phyloP scores from a whole-genome alignment of 2,113 vertebrate species.

The Datnioides undecimradiatus region DNA sequence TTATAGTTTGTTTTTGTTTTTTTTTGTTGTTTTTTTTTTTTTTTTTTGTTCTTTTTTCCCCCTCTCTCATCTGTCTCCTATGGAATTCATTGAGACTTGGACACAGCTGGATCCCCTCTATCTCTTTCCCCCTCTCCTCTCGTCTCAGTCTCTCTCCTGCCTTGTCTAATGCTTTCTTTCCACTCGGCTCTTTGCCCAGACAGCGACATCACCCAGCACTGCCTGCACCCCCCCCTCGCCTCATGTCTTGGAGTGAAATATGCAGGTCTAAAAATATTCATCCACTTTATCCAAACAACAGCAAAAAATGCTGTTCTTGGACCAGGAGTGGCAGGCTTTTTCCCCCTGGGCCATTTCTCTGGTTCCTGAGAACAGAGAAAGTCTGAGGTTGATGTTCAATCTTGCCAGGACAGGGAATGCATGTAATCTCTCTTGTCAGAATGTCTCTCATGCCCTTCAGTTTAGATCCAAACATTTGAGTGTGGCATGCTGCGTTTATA shows the following conservation, averaged over 20 bases:
- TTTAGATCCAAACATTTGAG: conserved; percentile 48
- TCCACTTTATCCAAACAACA: conserved; percentile 80
- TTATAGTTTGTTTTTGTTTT: conserved; percentile 59
- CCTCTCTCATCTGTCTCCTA: conserved; percentile 56
- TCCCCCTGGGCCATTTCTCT: conserved; percentile 46
- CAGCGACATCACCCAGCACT: conserved; percentile 57
- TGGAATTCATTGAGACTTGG: conserved; percentile 63
- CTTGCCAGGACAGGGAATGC: conserved; percentile 47
- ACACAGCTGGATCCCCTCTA: conserved; percentile 76
- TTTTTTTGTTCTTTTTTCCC: conserved; percentile 50
- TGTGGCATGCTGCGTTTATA: conserved; percentile 24
- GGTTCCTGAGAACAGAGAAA: conserved; percentile 68
- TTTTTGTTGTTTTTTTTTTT: no score
- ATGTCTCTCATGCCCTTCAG: conserved; percentile 55
- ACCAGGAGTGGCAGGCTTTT: conserved; percentile 56
- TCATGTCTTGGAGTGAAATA: conserved; percentile 78
- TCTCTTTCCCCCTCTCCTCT: conserved; percentile 22
- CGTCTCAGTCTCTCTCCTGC: conserved; percentile 42
- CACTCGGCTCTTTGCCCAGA: conserved; percentile 81
- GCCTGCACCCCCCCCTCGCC: conserved; percentile 21
- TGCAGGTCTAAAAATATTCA: conserved; percentile 85
- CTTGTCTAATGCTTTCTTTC: conserved; percentile 77
- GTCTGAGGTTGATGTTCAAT: conserved; percentile 55
- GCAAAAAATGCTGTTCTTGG: conserved; percentile 79
- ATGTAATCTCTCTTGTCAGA: conserved; percentile 60